Conservation (phyloP, 2,113 vertebrate species). For the Varanus komodoensis region DNA sequence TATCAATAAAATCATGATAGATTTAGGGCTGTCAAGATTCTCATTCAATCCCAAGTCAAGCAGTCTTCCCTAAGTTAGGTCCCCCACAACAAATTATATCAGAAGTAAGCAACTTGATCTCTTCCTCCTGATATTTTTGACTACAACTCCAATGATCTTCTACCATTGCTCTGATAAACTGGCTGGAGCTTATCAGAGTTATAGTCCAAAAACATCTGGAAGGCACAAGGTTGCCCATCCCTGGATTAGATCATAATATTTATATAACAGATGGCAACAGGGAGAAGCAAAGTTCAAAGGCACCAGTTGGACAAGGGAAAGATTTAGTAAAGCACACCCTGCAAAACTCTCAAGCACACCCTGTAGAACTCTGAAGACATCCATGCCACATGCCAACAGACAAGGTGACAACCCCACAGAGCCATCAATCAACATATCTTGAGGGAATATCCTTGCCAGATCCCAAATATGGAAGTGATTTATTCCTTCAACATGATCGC, state of each 20-base stretch:
- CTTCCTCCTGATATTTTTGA: too few species aligned
- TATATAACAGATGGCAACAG: background rate
- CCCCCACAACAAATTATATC: background rate
- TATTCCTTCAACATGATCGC: background rate
- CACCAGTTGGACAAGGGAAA: background rate
- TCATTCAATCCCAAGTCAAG: background rate
- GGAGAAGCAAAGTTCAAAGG: background rate
- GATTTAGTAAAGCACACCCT: background rate
- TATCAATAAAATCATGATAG: background rate
- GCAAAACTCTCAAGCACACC: slow-evolving; percentile 7
- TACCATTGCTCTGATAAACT: too few species aligned
- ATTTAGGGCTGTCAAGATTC: background rate
- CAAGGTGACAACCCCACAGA: slow-evolving; percentile 27
- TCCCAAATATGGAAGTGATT: slow-evolving; percentile 7
- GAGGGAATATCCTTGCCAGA: background rate
- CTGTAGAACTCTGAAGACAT: slow-evolving; percentile 7
- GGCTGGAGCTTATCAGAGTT: too few species aligned
- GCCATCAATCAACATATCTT: slow-evolving; percentile 1
- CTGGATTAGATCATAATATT: background rate
- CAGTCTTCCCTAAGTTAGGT: background rate
- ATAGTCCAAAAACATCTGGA: too few species aligned
- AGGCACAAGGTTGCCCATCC: too few species aligned
- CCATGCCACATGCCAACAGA: background rate
- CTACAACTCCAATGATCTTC: too few species aligned
- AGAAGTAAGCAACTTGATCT: too few species aligned